Base-by-base conservation (phyloP, 2,797 vertebrate species). In the Characodon lateralis region DNA sequence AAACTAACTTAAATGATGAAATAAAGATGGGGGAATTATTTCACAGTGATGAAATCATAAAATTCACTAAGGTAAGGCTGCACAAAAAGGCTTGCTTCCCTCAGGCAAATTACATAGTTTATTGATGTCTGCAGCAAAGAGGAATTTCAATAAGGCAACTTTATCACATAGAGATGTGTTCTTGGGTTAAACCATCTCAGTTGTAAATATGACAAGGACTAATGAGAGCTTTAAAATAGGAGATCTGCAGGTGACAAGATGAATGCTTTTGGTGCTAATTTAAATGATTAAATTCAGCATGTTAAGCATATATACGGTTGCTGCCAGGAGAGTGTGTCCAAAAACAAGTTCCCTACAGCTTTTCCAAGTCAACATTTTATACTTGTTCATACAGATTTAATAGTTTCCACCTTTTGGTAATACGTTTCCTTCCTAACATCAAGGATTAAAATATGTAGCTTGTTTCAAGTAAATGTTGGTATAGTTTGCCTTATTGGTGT, bases 101-200 rank as follows among this genome's bases (percentile, higher is more conserved):
- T 50, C 6, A 16, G 65, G 71, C 16, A 56, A 79, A 53, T 63
- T 56, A 13, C 65, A 77, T 0, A 0, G 79, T 71, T 70, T 73
- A 72, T 76, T 71, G 51, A 73, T 71, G 65, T 71, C 71, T 77
- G 50, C 71, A 76, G 70, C 35, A 1, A 61, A 72, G 4, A 51
- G 31, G 24, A 26, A 26, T 58, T 74, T 28, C 78, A 72, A 79
- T 31, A 31, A 79, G 55, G 55, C 22, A 31, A 43, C 14, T 55
- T n/a, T 51, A 53, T 65, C 46, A 66, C 46, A 41, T 35, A 41
- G 13, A 56, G 13, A 46, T n/a, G 50, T 58, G 59, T 66, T 46
- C 48, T 66, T 51, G 41, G 7, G 24, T 59, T 18, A 68, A 55
- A 46, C 26, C 26, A 46, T 56, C 18, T 18, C 46, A 2, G 14